A percentile compares a stretch with the other conserved stretches of the same genome.
These are phyloP conservation scores for Dendronephthya gigantea DNA, from an alignment of 64 coral and sea anemone species.

Conservation along the genomic window DNA sequence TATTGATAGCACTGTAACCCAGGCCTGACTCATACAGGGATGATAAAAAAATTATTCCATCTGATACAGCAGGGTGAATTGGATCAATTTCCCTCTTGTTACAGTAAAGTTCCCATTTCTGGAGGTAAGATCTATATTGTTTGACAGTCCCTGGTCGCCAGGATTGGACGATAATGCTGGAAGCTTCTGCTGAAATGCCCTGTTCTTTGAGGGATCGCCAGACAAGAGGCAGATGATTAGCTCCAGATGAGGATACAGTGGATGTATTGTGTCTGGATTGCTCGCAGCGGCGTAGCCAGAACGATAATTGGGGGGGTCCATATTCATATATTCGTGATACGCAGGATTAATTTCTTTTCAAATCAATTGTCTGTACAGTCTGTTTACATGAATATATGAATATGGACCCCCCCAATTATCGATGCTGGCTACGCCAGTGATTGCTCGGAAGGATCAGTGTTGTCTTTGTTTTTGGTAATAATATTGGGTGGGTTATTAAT, in stretches of 20 bases:
- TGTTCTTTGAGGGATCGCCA: background rate
- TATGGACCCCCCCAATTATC: too few species aligned
- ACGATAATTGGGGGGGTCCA: too few species aligned
- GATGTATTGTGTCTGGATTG: background rate
- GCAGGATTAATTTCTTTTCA: too few species aligned
- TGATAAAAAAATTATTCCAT: conserved; percentile 1
- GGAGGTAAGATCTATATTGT: conserved; percentile 22
- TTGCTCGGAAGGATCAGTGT: too few species aligned
- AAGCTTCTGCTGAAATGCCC: background rate
- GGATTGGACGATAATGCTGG: background rate
- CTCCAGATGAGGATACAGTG: background rate
- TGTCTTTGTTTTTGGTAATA: background rate
- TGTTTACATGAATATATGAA: too few species aligned
- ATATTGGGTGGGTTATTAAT: background rate
- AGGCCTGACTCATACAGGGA: background rate
- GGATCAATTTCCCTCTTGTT: conserved; percentile 11
- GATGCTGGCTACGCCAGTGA: too few species aligned
- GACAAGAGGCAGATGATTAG: conserved; percentile 6
- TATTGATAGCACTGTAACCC: background rate
- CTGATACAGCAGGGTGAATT: background rate
- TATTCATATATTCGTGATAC: too few species aligned
- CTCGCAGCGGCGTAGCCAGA: conserved; percentile 8
- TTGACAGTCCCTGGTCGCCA: background rate
- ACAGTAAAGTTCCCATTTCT: conserved; percentile 8
- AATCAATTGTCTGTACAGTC: too few species aligned